Conservation (phyloP, 1,140 invertebrate genomes). For the Kradibia gibbosae region DNA sequence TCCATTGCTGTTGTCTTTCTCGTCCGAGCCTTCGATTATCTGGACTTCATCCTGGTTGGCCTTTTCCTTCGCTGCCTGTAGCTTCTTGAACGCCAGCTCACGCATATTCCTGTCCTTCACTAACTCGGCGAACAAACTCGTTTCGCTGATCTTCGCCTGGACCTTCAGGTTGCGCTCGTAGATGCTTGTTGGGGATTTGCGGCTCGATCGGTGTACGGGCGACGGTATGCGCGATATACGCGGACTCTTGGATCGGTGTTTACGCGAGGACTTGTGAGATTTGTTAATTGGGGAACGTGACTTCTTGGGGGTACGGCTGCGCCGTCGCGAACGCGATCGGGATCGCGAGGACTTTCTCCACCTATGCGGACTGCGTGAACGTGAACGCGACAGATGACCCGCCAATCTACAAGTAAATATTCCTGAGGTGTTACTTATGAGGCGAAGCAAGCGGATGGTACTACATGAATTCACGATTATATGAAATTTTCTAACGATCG, state of each 20-base stretch:
- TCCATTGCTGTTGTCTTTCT: conserved; percentile 60
- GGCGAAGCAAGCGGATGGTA: too few relatives aligned
- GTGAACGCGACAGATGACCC: conserved; percentile 63
- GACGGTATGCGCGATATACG: conserved; percentile 67
- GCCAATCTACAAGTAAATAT: conserved; percentile 16
- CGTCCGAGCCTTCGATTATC: conserved; percentile 68
- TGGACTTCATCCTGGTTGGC: conserved; percentile 68
- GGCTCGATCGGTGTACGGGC: conserved; percentile 63
- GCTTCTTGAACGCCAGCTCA: conserved; percentile 80
- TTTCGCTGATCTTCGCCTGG: conserved; percentile 84
- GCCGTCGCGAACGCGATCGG: conserved; percentile 64
- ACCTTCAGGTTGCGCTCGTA: conserved; percentile 74
- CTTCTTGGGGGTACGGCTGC: conserved; percentile 66
- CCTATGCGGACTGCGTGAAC: conserved; percentile 65
- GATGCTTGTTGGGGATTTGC: conserved; percentile 69
- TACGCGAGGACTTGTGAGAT: conserved; percentile 64
- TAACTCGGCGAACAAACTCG: conserved; percentile 89
- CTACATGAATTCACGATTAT: too few relatives aligned
- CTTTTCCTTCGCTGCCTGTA: conserved; percentile 75
- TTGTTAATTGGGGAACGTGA: conserved; percentile 69
- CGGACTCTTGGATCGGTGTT: conserved; percentile 70
- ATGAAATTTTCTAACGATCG: too few relatives aligned
- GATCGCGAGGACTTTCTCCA: conserved; percentile 68
- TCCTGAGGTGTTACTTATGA: background rate
- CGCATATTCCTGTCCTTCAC: conserved; percentile 88